phyloP scores from a whole-genome alignment of 2,113 vertebrate species.

The Hyla sarda region DNA sequence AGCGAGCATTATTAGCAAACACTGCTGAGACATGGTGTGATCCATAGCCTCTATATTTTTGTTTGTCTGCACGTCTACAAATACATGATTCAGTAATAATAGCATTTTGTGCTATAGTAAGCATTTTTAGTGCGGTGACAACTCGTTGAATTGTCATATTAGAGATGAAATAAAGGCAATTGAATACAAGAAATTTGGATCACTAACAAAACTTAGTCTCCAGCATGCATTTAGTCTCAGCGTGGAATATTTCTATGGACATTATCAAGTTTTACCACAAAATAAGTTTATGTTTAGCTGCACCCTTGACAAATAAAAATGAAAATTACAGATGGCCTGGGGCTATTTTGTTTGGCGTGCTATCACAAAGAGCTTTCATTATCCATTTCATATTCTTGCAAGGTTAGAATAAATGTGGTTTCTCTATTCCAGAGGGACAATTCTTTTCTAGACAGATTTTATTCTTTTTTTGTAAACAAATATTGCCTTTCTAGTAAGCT shows the following conservation, averaged over 20 bases:
- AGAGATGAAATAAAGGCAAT: constrained; percentile 13
- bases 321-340: not conserved
- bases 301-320: constrained; percentile 22
- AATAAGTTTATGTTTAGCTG: not conserved
- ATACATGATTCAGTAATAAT: constrained; percentile 34
- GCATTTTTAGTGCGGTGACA: constrained; percentile 15
- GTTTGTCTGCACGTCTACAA: constrained; percentile 21
- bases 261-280: not conserved
- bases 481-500: not conserved
- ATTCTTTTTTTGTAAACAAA: not conserved
- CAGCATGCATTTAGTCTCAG: not conserved
- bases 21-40: not conserved
- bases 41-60: not conserved
- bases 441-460: not conserved
- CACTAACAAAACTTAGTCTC: not conserved
- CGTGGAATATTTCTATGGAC: constrained; percentile 11
- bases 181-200: constrained; percentile 10
- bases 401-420: not conserved
- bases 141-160: constrained; percentile 17
- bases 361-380: not conserved
- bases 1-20: constrained; percentile 2
- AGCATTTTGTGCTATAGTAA: not conserved
- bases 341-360: constrained; percentile 15
- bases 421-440: not conserved
- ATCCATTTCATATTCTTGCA: not conserved